Base-by-base conservation (phyloP, 1,140 invertebrate species). In the Drosophila nigromelanica region DNA sequence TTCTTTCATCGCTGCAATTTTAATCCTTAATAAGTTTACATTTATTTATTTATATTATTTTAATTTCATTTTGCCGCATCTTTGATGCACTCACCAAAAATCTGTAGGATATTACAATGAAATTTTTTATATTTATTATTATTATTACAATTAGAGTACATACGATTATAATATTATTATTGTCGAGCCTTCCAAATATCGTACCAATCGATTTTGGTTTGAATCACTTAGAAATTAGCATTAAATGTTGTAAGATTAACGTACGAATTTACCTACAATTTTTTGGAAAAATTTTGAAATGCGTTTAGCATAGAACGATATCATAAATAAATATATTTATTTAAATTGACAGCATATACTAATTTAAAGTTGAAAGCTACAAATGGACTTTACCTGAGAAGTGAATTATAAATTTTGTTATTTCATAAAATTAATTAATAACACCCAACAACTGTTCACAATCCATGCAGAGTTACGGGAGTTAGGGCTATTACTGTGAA, bases 221-320 rank as follows among this genome's bases (percentile, higher is more conserved):
- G 15, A 11, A 54, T 58, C 37, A 43, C 45, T 18, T 62, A 51
- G 43, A 15, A 52, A 54, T 48, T 47, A 69, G 50, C 59, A 70
- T 70, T 55, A 33, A 70, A 66, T 66, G 54, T 52, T 67, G 39
- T 59, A 60, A 50, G 63, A 56, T 54, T 60, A 73, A 73, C 50
- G 71, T 62, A 73, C 71, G 71, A 73, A 73, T 73, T 73, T 73
- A 73, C 18, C 35, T 39, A 56, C n/a, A 64, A 61, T 1, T 58
- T 30, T 61, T 73, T 67, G 62, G 14, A 73, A 68, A 33, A 4
- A 10, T 68, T 73, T 68, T 33, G n/a, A 60, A 68, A 55, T 55
- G 35, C 14, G 21, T 21, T 14, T 40, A 59, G 30, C 21, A 43
- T 58, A 27, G 42, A 55, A 42, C 39, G 35, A 48, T 48, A 37